phyloP scores from a whole-genome alignment of 2,113 vertebrate species.

The Chrysemys picta region DNA sequence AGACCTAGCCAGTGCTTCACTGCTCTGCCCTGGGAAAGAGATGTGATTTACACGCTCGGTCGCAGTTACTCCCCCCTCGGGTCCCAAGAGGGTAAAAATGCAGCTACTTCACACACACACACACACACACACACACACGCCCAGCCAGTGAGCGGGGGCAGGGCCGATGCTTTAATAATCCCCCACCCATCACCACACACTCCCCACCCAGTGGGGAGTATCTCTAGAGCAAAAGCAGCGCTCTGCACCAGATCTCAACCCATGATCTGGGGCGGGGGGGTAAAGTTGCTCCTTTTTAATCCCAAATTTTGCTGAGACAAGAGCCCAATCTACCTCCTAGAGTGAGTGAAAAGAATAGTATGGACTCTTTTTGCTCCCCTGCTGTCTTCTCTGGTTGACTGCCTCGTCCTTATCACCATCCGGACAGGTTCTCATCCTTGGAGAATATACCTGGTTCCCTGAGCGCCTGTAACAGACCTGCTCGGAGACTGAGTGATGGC shows the following conservation, averaged over 20 bases:
- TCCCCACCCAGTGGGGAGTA: neutral
- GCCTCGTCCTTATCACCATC: neutral
- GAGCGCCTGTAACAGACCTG: neutral
- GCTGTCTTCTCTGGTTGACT: neutral
- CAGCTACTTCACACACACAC: too few species aligned
- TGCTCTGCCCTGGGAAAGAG: neutral
- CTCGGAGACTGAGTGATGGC: neutral
- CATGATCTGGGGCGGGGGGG: too few species aligned
- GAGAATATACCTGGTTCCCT: too few species aligned
- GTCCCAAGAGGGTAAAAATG: too few species aligned
- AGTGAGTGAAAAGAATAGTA: neutral
- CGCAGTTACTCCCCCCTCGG: too few species aligned
- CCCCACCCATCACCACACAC: too few species aligned
- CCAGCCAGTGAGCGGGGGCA: too few species aligned
- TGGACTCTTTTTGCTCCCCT: neutral
- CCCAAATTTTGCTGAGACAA: neutral
- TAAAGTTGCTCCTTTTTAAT: neutral
- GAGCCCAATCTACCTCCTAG: neutral
- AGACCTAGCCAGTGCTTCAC: neutral
- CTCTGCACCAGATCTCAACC: neutral
- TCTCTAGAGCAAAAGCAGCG: neutral
- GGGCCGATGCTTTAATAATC: neutral
- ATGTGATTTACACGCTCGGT: neutral
- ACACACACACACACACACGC: too few species aligned
- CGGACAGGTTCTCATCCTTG: neutral